phyloP scores from a whole-genome alignment of 37 sponge, comb jelly and placozoan genomes.

The Diacarnus erythraeanus region DNA sequence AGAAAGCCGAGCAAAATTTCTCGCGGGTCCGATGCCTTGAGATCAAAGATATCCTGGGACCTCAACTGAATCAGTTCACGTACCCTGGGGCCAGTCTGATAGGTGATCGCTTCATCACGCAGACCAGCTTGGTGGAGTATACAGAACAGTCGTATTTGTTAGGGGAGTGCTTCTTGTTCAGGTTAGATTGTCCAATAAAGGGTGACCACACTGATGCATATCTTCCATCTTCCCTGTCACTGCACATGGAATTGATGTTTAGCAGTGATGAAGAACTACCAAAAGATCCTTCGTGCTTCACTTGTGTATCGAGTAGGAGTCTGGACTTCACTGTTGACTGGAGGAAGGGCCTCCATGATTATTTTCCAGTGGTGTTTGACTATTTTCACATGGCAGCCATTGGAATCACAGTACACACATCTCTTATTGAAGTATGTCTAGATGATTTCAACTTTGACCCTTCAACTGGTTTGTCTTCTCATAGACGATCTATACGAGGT shows the following conservation, averaged over 20 bases:
- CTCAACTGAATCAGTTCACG: constrained; percentile 26
- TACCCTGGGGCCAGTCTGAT: constrained; percentile 64
- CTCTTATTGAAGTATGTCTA: constrained; percentile 47
- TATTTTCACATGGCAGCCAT: constrained; percentile 77
- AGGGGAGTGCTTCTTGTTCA: constrained; percentile 67
- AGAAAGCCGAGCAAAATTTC: constrained; percentile 1
- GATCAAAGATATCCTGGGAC: constrained; percentile 45
- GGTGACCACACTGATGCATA: constrained; percentile 53
- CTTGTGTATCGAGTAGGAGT: constrained; percentile 31
- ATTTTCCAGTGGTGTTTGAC: constrained; percentile 71
- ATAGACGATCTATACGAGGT: background rate
- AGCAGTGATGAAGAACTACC: constrained; percentile 50
- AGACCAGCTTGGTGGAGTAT: constrained; percentile 71
- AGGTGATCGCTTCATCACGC: constrained; percentile 55
- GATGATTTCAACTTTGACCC: constrained; percentile 21
- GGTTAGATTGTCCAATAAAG: constrained; percentile 32
- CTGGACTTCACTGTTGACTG: constrained; percentile 48
- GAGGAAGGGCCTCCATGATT: constrained; percentile 65
- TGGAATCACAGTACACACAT: constrained; percentile 77
- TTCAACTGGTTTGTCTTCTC: background rate
- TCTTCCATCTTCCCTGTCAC: constrained; percentile 31
- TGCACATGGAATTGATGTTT: constrained; percentile 58
- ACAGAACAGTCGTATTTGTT: constrained; percentile 58
- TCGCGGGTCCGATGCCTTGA: constrained; percentile 22
- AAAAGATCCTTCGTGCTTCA: constrained; percentile 32